A percentile compares a stretch with the other conserved stretches of the same genome.
phyloP scores from a whole-genome alignment of 2,888 invertebrate species.

The Dasypogon diadema region DNA sequence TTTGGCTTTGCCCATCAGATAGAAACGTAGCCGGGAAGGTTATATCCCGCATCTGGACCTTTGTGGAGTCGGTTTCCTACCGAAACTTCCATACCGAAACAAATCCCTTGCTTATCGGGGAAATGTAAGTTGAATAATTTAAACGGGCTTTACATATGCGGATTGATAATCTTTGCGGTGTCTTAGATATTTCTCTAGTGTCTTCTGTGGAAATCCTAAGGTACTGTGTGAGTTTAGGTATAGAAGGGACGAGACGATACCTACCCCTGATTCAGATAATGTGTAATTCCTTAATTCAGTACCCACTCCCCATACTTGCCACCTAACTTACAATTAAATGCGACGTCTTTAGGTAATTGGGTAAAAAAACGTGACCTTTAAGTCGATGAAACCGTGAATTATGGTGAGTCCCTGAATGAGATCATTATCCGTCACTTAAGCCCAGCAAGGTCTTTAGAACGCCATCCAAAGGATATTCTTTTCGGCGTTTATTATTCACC shows the following conservation, averaged over 20 bases:
- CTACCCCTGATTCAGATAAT: not conserved
- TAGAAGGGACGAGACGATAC: not conserved
- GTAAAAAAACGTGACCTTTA: not conserved
- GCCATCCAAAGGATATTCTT: not conserved
- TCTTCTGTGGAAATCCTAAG: not conserved
- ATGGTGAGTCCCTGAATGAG: constrained; percentile 17
- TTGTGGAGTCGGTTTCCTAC: not conserved
- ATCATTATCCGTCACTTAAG: constrained; percentile 42
- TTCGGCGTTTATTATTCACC: constrained; percentile 43
- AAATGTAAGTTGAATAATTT: constrained; percentile 31
- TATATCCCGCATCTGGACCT: not conserved
- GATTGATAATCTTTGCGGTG: constrained; percentile 8
- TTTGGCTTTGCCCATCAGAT: not conserved
- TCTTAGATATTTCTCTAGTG: not conserved
- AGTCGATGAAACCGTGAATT: not conserved
- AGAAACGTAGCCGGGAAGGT: not conserved
- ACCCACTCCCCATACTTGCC: not conserved
- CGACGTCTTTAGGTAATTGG: constrained; percentile 5
- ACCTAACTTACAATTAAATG: not conserved
- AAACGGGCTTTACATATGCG: constrained; percentile 1
- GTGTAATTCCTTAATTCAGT: not conserved
- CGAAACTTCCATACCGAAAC: not conserved
- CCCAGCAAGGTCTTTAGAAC: not conserved
- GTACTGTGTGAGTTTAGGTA: not conserved
- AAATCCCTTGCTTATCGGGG: not conserved